phyloP scores from a whole-genome alignment of 2,888 invertebrate species.

The Chymomyza amoena region DNA sequence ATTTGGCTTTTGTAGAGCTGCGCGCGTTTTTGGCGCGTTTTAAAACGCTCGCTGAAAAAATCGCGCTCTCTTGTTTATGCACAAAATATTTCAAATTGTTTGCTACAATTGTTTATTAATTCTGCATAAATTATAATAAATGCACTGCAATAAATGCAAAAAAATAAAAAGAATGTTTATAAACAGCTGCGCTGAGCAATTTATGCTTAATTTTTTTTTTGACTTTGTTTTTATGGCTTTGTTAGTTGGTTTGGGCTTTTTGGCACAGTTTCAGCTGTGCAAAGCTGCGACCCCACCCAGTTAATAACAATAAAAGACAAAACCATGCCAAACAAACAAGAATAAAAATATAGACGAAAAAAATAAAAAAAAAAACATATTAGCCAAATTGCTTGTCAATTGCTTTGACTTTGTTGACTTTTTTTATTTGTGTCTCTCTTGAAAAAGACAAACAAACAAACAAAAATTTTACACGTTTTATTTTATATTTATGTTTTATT shows the following conservation, averaged over 20 bases:
- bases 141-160: conserved; percentile 29
- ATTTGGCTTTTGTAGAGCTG: conserved; percentile 1
- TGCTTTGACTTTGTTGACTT: conserved; percentile 2
- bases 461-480: too few species aligned
- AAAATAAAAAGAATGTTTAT: conserved; percentile 21
- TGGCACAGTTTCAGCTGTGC: conserved; percentile 32
- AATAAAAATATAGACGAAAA: background rate
- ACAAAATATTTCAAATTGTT: background rate
- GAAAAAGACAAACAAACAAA: background rate
- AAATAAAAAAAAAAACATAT: conserved; percentile 2
- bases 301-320: background rate
- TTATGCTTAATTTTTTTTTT: conserved; percentile 6
- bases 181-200: conserved; percentile 35
- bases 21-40: conserved; percentile 30
- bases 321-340: background rate
- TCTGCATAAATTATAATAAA: background rate
- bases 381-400: conserved; percentile 10
- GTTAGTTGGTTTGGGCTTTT: conserved; percentile 3
- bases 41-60: background rate
- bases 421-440: background rate
- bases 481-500: too few species aligned
- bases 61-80: background rate
- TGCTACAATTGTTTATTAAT: background rate
- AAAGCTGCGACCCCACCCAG: conserved; percentile 3
- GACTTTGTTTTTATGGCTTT: conserved; percentile 5